Evolutionary conservation across 2,797 vertebrate genomes (phyloP), one percentile per base, ranked within the genome.

Genomic region (Crenuchus spilurus): DNA sequence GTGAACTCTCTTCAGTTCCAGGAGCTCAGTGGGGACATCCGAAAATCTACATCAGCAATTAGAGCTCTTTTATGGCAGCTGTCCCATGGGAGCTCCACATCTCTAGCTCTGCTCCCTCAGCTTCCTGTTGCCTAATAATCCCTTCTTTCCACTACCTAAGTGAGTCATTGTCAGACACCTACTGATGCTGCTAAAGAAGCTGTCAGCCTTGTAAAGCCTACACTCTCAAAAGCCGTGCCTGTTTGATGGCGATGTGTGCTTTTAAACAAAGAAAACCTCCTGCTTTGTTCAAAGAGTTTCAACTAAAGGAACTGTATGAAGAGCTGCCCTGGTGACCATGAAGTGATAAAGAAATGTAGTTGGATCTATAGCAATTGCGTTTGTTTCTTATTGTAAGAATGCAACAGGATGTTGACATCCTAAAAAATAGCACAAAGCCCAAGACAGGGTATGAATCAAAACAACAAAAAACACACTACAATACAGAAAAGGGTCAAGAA

Each of bases 21-120:
- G 83, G 77, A 82, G 77, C 80, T 69, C 80, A 82, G 78, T 6
- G 13, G 80, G 84, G 77, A 55, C 72, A 83, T 79, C 79, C 81
- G 76, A 76, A 87, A 86, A 84, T 81, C 86, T 79, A 87, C 86
- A 87, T 87, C 83, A 78, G 84, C 87, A 88, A 88, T 91, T 87
- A 88, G 85, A 87, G 82, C 64, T 74, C 57, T 69, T 82, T 81
- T 46, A 82, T 81, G 77, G 70, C 31, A 22, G 13, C 46, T 6
- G 64, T 79, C 86, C 73, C n/a, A 0, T 51, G 80, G 77, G 72
- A 58, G 6, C 64, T 33, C 22, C 54, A 42, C 18, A 26, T 52
- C 44, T 58, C 60, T 52, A 48, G 26, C 61, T 44, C 62, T 41
- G 48, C 48, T 63, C 54, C 49, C 49, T 66, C 26, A 55, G 42